Percentiles rank a stretch among this genome's conserved stretches.
These are phyloP conservation scores for Rhynchonycteris naso DNA, from an alignment of 2,797 vertebrate genomes.

Conservation along the genomic window DNA sequence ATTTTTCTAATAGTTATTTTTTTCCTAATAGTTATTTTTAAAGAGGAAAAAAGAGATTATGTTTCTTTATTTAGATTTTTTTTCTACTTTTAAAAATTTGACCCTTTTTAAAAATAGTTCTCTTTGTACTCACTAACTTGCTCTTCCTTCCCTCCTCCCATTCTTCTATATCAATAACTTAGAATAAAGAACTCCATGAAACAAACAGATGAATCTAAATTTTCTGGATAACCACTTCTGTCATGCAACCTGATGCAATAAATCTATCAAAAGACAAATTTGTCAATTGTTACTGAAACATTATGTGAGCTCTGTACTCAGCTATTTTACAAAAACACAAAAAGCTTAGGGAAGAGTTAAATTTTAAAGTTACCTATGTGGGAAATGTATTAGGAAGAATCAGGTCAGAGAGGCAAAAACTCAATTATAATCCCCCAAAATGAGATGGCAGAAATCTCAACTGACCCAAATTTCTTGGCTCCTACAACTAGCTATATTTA, in stretches of 20 bases:
- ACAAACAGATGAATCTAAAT: constrained; percentile 75
- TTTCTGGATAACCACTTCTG: constrained; percentile 74
- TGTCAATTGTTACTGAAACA: constrained; percentile 78
- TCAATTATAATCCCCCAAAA: constrained; percentile 77
- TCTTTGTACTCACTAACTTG: constrained; percentile 1
- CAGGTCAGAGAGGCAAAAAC: constrained; percentile 61
- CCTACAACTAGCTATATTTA: constrained; percentile 41
- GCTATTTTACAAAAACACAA: constrained; percentile 62
- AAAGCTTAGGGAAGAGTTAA: constrained; percentile 72
- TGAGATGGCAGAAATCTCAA: constrained; percentile 72
- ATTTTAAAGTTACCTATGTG: constrained; percentile 70
- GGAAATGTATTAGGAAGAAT: constrained; percentile 66
- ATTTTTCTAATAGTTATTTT: constrained; percentile 18
- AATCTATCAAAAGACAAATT: constrained; percentile 82
- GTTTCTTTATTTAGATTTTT: not conserved
- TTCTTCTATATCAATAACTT: constrained; percentile 50
- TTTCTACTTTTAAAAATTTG: constrained; percentile 36
- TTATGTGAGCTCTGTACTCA: constrained; percentile 68
- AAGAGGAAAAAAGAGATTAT: not conserved
- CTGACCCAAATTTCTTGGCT: constrained; percentile 76
- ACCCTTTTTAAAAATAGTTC: not conserved
- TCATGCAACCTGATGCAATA: constrained; percentile 76
- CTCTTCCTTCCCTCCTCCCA: not conserved
- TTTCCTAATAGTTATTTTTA: not conserved
- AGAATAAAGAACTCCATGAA: constrained; percentile 74